These are phyloP conservation scores for Oxytorus armatus DNA, from an alignment of 2,888 invertebrate species.

Conservation along the genomic window DNA sequence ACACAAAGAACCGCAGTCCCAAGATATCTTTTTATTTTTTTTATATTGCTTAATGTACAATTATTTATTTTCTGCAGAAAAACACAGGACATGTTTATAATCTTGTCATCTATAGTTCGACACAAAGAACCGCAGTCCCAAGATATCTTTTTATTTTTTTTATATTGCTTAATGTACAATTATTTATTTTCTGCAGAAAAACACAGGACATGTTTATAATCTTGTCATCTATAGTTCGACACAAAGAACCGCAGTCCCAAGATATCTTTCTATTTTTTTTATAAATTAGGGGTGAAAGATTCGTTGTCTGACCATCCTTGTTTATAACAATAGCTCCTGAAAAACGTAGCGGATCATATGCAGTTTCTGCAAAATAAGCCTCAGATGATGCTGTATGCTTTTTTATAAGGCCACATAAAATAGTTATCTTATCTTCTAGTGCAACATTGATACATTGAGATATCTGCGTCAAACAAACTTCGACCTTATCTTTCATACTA, in stretches of 20 bases:
- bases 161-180: conserved; percentile 39
- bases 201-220: conserved; percentile 7
- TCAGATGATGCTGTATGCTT: conserved; percentile 62
- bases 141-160: no score
- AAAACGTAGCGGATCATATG: conserved; percentile 46
- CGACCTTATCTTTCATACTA: background rate
- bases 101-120: conserved; percentile 16
- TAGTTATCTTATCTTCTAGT: conserved; percentile 24
- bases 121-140: conserved; percentile 56
- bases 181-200: conserved; percentile 30
- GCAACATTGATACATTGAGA: background rate
- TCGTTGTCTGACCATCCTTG: conserved; percentile 44
- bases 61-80: conserved; percentile 29
- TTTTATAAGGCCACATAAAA: conserved; percentile 48
- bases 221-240: conserved; percentile 28
- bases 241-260: conserved; percentile 59
- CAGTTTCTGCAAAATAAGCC: conserved; percentile 60
- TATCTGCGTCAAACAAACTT: background rate
- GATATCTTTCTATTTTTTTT: conserved; percentile 15
- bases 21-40: conserved; percentile 28
- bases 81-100: conserved; percentile 7
- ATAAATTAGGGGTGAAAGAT: conserved; percentile 54
- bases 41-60: conserved; percentile 39
- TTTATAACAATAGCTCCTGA: conserved; percentile 57
- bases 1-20: conserved; percentile 59